Percentiles rank a stretch among this genome's conserved stretches.
Conservation (phyloP, 2,113 vertebrate species). For the Ceyx cyanopectus region DNA sequence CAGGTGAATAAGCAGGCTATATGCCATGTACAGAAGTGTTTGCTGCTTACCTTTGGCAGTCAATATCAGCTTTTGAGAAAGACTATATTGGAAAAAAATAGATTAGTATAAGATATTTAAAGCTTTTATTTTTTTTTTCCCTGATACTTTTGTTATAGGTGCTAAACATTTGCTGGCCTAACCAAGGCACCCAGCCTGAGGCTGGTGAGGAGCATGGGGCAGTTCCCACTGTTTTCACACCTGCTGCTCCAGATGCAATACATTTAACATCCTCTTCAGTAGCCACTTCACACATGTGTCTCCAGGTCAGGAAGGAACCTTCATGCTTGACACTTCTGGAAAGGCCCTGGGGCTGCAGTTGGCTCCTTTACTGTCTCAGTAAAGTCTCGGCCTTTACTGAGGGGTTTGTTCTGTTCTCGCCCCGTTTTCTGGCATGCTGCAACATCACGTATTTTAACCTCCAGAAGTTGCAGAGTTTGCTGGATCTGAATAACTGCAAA, state of each 20-base stretch:
- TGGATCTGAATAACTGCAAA: not conserved
- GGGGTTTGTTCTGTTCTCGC: not conserved
- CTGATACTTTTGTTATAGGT: not conserved
- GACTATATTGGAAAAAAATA: not conserved
- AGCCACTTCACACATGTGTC: rapidly evolving
- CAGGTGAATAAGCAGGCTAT: not conserved
- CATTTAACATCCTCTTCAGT: rapidly evolving
- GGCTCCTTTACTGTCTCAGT: not conserved
- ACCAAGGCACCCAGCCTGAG: rapidly evolving
- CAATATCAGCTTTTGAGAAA: not conserved
- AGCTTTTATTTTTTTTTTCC: not conserved
- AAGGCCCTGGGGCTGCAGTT: not conserved
- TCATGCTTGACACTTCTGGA: not conserved
- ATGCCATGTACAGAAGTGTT: rapidly evolving
- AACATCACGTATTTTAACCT: not conserved
- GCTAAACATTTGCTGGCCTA: not conserved
- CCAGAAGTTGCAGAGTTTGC: rapidly evolving
- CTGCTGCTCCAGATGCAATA: rapidly evolving
- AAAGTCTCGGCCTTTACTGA: not conserved
- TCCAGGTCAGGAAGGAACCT: rapidly evolving
- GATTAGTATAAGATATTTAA: not conserved
- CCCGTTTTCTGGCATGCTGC: not conserved
- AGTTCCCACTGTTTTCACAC: not conserved
- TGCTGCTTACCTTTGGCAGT: not conserved
- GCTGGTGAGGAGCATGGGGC: not conserved